A percentile compares a stretch with the other conserved stretches of the same genome.
phyloP scores from a whole-genome alignment of 2,113 vertebrate species.

The Triplophysa siluroides region DNA sequence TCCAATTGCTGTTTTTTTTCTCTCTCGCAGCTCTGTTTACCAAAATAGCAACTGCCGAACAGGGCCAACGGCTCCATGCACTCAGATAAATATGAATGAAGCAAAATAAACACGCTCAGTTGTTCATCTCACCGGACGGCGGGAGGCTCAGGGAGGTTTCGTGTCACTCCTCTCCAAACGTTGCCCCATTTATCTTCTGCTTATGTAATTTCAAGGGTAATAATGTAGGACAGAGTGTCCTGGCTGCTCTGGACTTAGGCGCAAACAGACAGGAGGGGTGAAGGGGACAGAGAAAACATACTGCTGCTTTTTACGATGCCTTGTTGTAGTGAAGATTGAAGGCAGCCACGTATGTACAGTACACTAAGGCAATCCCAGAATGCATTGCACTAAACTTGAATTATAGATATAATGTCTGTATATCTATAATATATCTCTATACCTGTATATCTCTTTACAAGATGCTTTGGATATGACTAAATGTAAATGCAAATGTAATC shows the following conservation, averaged over 20 bases:
- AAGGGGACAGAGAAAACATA: conserved; percentile 1
- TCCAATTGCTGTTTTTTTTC: conserved; percentile 19
- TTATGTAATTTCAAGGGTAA: conserved; percentile 56
- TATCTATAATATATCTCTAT: no score
- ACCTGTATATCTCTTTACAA: no score
- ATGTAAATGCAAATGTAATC: no score
- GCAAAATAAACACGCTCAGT: conserved; percentile 44
- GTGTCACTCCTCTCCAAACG: conserved; percentile 28
- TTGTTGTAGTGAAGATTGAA: no score
- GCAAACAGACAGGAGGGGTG: conserved; percentile 5
- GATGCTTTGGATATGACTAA: no score
- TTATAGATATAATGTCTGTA: neutral
- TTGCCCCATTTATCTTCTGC: neutral
- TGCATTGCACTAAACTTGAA: no score
- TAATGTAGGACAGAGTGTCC: conserved; percentile 50
- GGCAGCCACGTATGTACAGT: no score
- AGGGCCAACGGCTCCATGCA: neutral
- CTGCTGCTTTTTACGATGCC: no score
- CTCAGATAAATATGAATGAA: conserved; percentile 12
- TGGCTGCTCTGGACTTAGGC: conserved; percentile 42
- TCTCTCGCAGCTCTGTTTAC: conserved; percentile 30
- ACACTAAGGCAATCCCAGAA: no score
- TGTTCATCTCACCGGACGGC: conserved; percentile 17
- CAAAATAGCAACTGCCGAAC: conserved; percentile 37
- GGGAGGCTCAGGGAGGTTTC: neutral